A percentile compares a stretch with the other conserved stretches of the same genome.
Evolutionary conservation across 2,888 invertebrate genomes (phyloP).

Genomic region (Aplocera efformata): DNA sequence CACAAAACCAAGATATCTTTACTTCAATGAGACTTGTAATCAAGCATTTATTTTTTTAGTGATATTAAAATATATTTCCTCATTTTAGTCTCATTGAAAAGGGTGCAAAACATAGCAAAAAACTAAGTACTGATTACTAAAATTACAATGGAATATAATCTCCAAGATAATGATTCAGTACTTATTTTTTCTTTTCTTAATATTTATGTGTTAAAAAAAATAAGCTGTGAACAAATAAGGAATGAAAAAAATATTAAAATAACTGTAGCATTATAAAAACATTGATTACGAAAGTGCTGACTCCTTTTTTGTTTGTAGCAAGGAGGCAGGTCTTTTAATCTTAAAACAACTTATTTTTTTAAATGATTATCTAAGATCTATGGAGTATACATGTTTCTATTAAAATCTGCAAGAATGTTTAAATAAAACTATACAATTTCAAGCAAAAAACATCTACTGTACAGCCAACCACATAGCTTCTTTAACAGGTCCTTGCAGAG

Average conservation of each 20-base stretch:
- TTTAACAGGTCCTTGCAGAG: slow-evolving; percentile 44
- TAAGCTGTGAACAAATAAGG: slow-evolving; percentile 69
- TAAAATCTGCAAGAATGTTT: slow-evolving; percentile 36
- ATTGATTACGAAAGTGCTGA: slow-evolving; percentile 31
- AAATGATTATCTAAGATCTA: slow-evolving; percentile 60
- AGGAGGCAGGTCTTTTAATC: slow-evolving; percentile 47
- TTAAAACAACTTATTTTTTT: slow-evolving; percentile 72
- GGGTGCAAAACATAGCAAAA: slow-evolving; percentile 46
- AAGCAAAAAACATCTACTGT: slow-evolving; percentile 72
- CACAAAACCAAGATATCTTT: slow-evolving; percentile 44
- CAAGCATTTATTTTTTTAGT: too few species aligned
- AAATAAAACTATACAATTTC: slow-evolving; percentile 55
- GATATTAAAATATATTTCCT: neutral
- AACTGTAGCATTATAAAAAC: slow-evolving; percentile 37
- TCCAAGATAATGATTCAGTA: slow-evolving; percentile 34
- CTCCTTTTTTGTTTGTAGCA: slow-evolving; percentile 15
- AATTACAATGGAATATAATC: neutral
- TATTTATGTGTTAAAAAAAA: slow-evolving; percentile 62
- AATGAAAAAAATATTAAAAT: slow-evolving; percentile 33
- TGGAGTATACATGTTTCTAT: slow-evolving; percentile 42
- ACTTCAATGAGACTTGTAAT: slow-evolving; percentile 18
- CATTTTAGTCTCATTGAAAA: slow-evolving; percentile 21
- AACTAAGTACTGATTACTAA: slow-evolving; percentile 40
- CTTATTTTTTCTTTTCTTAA: slow-evolving; percentile 42
- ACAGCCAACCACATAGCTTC: slow-evolving; percentile 68